Evolutionary conservation across 1,140 invertebrate genomes (phyloP), one percentile per base, ranked within the genome.

Genomic region (Danaus melanippus): DNA sequence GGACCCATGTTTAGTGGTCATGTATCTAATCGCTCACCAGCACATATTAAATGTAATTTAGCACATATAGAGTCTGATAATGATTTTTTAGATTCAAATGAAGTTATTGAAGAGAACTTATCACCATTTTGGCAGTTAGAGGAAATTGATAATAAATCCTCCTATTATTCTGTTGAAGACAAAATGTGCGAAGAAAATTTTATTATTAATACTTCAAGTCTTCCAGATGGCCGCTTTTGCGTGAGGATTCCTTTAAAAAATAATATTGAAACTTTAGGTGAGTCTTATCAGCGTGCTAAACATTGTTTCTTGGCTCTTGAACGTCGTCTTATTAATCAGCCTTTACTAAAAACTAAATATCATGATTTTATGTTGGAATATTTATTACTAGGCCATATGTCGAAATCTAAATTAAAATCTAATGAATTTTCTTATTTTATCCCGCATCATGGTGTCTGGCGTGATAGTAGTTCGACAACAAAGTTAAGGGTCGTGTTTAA

Each of bases 301-400:
- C 48, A 46, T n/a, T 57, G 60, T 50, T 57, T 64, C 40, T 15
- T 51, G 32, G 45, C 56, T 8, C 15, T 61, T 9, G 61, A 67
- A 44, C 46, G 57, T 9, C 58, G 32, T 39, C 11, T 53, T 10
- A 43, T 10, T 6, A 17, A 10, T n/a, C 42, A 57, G 8, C 44
- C 50, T 42, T 43, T 44, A 9, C 15, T 41, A 10, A 50, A 56
- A 12, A n/a, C 10, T 44, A 42, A 48, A 50, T 56, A 70, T 58
- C n/a, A 39, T 10, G 61, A 63, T 1, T 69, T 67, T 42, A 65
- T 72, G 69, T 43, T 32, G 7, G 63, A 71, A 11, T 71, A 61
- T 53, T 1, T 47, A 17, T 40, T 3, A 11, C 52, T 69, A 39
- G 56, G 64, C 46, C 66, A 66, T 15, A 71, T 69, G 62, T 58